A percentile compares a stretch with the other conserved stretches of the same genome.
phyloP scores from a whole-genome alignment of 1,140 invertebrate species.

The Drosophila rufa region DNA sequence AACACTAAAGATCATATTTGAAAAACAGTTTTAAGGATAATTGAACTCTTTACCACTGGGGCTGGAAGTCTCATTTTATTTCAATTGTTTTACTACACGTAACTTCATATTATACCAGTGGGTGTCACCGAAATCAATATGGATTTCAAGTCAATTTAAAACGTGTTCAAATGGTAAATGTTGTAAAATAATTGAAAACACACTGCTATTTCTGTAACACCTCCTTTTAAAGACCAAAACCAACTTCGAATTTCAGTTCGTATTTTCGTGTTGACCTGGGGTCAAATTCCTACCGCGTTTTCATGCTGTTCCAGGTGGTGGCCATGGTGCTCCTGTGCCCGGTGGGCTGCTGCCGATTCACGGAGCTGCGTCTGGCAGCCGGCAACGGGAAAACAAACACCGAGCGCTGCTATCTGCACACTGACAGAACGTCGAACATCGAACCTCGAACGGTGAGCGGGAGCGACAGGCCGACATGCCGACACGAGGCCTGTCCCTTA shows the following conservation, averaged over 20 bases:
- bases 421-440: conserved; percentile 57
- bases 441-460: conserved; percentile 15
- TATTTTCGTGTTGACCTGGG: background rate
- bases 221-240: background rate
- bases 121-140: background rate
- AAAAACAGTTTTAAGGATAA: no score
- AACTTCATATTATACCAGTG: background rate
- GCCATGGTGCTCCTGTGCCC: conserved; percentile 44
- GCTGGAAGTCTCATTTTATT: background rate
- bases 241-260: background rate
- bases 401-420: conserved; percentile 70
- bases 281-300: conserved; percentile 64
- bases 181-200: background rate
- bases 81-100: no score
- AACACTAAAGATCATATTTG: no score
- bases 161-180: background rate
- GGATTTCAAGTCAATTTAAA: background rate
- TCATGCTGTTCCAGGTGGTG: conserved; percentile 69
- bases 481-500: conserved; percentile 57
- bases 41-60: no score
- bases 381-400: conserved; percentile 70
- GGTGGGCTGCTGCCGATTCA: conserved; percentile 7
- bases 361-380: conserved; percentile 35
- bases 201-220: background rate
- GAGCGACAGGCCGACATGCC: conserved; percentile 53